Evolutionary conservation across 64 coral and sea anemone species (phyloP).

Genomic region (Anthopleura sola): DNA sequence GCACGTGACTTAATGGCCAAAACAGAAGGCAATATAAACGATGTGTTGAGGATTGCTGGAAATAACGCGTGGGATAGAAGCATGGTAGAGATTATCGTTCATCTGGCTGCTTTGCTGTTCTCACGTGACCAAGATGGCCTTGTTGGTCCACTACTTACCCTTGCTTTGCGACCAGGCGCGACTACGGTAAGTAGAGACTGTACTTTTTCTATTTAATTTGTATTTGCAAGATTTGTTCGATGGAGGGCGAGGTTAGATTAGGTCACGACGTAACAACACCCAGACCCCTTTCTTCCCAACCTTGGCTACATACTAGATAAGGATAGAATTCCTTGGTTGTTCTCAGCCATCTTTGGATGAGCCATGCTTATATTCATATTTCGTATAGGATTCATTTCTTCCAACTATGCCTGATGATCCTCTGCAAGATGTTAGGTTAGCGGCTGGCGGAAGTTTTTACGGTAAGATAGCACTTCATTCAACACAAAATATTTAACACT

Average conservation of each 20-base stretch:
- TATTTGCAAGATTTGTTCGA: too few relatives aligned
- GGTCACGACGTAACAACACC: too few relatives aligned
- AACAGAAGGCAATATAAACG: not conserved
- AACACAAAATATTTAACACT: not conserved
- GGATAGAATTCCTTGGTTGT: too few relatives aligned
- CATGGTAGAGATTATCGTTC: constrained; percentile 19
- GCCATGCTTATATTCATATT: not conserved
- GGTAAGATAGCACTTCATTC: not conserved
- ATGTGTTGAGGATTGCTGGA: not conserved
- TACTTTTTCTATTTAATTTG: too few relatives aligned
- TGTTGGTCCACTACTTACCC: constrained; percentile 1
- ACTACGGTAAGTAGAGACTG: not conserved
- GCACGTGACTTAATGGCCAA: not conserved
- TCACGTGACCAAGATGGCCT: not conserved
- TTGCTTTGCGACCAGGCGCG: not conserved
- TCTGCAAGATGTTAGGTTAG: constrained; percentile 21
- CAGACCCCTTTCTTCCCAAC: too few relatives aligned
- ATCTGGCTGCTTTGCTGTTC: constrained; percentile 6
- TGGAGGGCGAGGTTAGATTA: too few relatives aligned
- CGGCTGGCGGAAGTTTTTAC: not conserved
- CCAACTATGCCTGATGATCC: constrained; percentile 61
- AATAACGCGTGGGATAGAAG: not conserved
- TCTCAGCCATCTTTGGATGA: too few relatives aligned
- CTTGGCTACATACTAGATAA: too few relatives aligned
- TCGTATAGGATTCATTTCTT: constrained; percentile 34